These are phyloP conservation scores for Cetonia aurata DNA, from an alignment of 2,888 invertebrate species.

Conservation along the genomic window DNA sequence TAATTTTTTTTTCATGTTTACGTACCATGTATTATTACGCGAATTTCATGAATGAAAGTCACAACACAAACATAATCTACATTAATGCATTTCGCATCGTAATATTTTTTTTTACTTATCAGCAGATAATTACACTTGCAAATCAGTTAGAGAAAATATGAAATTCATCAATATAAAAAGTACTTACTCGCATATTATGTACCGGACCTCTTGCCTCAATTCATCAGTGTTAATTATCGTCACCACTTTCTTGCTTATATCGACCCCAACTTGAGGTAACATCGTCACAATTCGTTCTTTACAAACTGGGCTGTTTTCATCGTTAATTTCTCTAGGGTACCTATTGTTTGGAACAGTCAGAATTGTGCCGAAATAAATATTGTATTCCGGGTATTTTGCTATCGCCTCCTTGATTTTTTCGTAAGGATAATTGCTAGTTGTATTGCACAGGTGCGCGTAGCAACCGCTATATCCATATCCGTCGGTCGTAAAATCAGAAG, in stretches of 20 bases:
- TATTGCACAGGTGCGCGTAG: slow-evolving; percentile 19
- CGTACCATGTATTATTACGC: too few species aligned
- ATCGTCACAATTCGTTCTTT: slow-evolving; percentile 4
- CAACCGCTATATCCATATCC: background rate
- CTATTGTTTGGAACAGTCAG: background rate
- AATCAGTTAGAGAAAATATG: too few species aligned
- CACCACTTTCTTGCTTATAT: background rate
- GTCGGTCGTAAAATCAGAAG: background rate
- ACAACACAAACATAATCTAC: too few species aligned
- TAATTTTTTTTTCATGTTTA: too few species aligned
- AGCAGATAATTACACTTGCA: too few species aligned
- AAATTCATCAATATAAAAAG: too few species aligned
- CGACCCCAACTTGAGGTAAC: slow-evolving; percentile 4
- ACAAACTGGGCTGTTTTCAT: background rate
- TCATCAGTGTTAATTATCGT: slow-evolving; percentile 11
- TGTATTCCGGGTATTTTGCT: background rate
- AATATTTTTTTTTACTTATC: too few species aligned
- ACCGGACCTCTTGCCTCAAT: slow-evolving; percentile 12
- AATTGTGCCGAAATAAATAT: slow-evolving; percentile 5
- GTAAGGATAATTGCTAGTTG: slow-evolving; percentile 18
- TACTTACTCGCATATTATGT: background rate
- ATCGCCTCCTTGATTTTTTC: slow-evolving; percentile 15
- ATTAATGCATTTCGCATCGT: too few species aligned
- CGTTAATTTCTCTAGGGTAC: background rate
- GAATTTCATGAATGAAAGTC: too few species aligned